Conservation (phyloP, 2,113 vertebrate species). For the Chaenogobius annularis region DNA sequence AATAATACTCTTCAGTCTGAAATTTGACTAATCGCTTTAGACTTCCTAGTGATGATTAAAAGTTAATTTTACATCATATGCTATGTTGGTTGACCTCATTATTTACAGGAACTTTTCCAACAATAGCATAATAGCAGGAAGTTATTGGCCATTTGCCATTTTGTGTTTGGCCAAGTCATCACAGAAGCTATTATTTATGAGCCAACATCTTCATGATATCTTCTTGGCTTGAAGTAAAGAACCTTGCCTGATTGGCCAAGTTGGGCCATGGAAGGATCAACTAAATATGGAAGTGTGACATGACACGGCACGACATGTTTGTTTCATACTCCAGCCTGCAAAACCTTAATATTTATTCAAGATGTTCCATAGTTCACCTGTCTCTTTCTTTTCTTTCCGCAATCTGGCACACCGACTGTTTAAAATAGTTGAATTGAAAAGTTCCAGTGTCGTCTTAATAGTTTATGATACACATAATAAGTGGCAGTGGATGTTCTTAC, state of each 20-base stretch:
- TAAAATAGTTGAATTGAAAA: not conserved
- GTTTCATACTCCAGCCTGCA: not conserved
- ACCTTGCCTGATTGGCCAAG: not conserved
- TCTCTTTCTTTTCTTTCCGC: not conserved
- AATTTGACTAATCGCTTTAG: not conserved
- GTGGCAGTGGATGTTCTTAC: not conserved
- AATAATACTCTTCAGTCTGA: not conserved
- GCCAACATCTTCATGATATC: not conserved
- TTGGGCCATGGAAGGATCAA: not conserved
- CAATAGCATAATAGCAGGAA: constrained; percentile 13
- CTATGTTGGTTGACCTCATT: not conserved
- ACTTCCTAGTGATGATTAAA: not conserved
- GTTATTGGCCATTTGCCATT: not conserved
- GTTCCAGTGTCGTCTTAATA: not conserved
- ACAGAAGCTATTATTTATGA: constrained; percentile 3
- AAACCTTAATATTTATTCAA: constrained; percentile 30
- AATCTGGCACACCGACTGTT: not conserved
- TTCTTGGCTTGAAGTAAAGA: not conserved
- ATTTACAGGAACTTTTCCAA: not conserved
- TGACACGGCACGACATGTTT: not conserved
- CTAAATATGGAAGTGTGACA: not conserved
- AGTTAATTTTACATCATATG: not conserved
- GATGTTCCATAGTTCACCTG: not conserved
- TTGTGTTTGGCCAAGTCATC: not conserved
- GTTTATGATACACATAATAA: not conserved